Conservation (phyloP, 2,113 vertebrate species). For the Nannospalax galili region DNA sequence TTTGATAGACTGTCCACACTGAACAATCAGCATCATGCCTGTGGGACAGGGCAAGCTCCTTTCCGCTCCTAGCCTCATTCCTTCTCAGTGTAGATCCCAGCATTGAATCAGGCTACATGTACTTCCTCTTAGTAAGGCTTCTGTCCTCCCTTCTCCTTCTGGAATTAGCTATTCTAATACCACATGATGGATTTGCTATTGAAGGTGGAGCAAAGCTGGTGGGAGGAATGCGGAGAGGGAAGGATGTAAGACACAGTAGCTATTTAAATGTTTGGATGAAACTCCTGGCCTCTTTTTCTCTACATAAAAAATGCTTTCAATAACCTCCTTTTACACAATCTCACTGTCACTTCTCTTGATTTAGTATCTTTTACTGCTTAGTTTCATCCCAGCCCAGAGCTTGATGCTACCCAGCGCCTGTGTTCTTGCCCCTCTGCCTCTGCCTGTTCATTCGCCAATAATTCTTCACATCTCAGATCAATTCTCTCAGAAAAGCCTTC, state of each 20-base stretch:
- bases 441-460: neutral
- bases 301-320: neutral
- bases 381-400: neutral
- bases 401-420: rapidly evolving
- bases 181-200: neutral
- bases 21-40: neutral
- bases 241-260: neutral
- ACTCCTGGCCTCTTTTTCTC: neutral
- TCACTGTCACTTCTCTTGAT: neutral
- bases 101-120: neutral
- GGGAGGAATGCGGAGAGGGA: neutral
- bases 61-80: neutral
- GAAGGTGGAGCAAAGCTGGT: no score
- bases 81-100: neutral
- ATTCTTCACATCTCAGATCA: neutral
- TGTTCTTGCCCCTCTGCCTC: neutral
- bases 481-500: neutral
- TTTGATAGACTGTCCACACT: neutral
- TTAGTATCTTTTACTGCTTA: neutral
- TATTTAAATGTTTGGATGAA: neutral
- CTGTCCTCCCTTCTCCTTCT: neutral
- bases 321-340: neutral
- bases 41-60: neutral
- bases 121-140: neutral
- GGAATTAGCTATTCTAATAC: neutral